A percentile compares a stretch with the other conserved stretches of the same genome.
Conservation (phyloP, 1,140 invertebrate species). For the Brachionus asplanchnoidis region DNA sequence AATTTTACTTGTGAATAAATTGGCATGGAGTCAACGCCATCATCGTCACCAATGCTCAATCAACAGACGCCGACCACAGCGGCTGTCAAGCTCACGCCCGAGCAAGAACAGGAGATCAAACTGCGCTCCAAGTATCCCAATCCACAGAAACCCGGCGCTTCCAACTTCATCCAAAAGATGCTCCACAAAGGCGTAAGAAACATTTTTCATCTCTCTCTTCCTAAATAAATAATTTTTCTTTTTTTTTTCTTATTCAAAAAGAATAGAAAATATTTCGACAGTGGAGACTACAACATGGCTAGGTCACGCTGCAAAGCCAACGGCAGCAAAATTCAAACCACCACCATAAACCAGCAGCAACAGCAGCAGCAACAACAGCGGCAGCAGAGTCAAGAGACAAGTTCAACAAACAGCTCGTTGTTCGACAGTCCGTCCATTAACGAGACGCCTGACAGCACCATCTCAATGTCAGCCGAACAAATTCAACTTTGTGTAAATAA, state of each 20-base stretch:
- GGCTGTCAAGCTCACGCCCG: not conserved
- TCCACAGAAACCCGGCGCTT: slow-evolving; percentile 26
- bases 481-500: not conserved
- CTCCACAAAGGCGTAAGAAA: slow-evolving; percentile 20
- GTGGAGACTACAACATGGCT: slow-evolving; percentile 38
- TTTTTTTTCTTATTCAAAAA: not conserved
- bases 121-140: slow-evolving; percentile 31
- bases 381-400: not conserved
- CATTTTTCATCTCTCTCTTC: not conserved
- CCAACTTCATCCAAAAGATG: slow-evolving; percentile 39
- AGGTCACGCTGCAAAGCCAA: slow-evolving; percentile 8
- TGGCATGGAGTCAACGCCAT: slow-evolving; percentile 8
- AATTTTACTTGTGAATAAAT: not conserved
- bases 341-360: not conserved
- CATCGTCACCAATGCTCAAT: not conserved
- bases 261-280: slow-evolving; percentile 40
- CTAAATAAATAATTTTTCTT: not conserved
- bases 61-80: not conserved
- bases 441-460: not conserved
- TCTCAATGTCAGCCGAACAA: not conserved
- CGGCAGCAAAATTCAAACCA: not conserved
- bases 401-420: not conserved
- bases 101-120: slow-evolving; percentile 37
- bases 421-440: not conserved
- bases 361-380: no score